A percentile compares a stretch with the other conserved stretches of the same genome.
Evolutionary conservation across 23 tunicate genomes (phyloP).

Genomic region (Phallusia fumigata): DNA sequence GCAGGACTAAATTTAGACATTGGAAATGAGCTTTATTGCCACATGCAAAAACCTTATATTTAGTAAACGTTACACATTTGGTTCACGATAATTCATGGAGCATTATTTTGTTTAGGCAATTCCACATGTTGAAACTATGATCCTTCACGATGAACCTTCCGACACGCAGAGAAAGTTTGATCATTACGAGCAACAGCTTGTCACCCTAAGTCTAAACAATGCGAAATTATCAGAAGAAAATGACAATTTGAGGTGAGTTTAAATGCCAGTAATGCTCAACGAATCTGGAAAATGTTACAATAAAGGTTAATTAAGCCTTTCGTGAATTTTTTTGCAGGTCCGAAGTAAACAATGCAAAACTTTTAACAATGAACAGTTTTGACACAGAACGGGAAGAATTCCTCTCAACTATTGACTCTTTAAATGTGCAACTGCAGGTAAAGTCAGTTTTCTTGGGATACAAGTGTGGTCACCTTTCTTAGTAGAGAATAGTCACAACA

Average conservation of each 20-base stretch:
- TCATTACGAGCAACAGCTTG: constrained; percentile 72
- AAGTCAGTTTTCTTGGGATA: neutral
- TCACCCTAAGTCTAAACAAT: constrained; percentile 78
- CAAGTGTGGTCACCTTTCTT: too few relatives aligned
- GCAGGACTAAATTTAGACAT: too few relatives aligned
- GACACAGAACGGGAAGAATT: constrained; percentile 31
- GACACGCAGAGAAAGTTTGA: constrained; percentile 46
- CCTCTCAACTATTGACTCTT: constrained; percentile 29
- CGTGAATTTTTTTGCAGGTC: constrained; percentile 17
- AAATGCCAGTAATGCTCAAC: neutral
- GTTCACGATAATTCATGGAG: too few relatives aligned
- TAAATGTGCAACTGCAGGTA: constrained; percentile 39
- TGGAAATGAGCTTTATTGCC: too few relatives aligned
- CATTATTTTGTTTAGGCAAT: too few relatives aligned
- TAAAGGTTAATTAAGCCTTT: too few relatives aligned
- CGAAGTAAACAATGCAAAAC: constrained; percentile 19
- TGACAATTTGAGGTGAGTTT: constrained; percentile 68
- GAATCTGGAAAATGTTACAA: neutral
- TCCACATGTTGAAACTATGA: too few relatives aligned
- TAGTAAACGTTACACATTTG: too few relatives aligned
- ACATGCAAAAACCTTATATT: too few relatives aligned
- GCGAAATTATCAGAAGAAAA: constrained; percentile 86
- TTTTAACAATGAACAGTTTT: neutral
- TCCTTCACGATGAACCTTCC: neutral
- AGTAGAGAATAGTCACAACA: too few relatives aligned